These are phyloP conservation scores for Rugalucina vietnamica DNA, from an alignment of 2,888 invertebrate species.

Conservation along the genomic window DNA sequence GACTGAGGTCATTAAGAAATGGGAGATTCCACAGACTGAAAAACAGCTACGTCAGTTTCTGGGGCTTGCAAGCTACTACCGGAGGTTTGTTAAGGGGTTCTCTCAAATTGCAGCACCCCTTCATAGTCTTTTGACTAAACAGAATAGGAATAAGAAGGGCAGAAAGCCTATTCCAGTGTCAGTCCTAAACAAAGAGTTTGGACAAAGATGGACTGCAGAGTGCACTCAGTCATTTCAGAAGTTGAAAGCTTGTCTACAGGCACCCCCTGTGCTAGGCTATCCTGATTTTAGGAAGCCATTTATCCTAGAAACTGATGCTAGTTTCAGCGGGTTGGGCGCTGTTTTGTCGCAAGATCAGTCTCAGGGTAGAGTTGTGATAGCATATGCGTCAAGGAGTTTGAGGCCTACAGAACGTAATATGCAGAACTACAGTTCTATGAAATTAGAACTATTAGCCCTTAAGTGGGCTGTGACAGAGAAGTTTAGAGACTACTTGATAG, in stretches of 20 bases:
- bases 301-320: background rate
- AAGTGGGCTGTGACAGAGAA: background rate
- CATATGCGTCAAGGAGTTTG: background rate
- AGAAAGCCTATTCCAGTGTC: background rate
- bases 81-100: background rate
- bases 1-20: constrained; percentile 41
- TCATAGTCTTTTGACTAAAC: background rate
- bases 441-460: background rate
- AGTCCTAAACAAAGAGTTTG: background rate
- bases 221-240: constrained; percentile 41
- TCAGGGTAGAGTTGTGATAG: background rate
- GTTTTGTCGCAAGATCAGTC: background rate
- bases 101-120: background rate
- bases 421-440: background rate
- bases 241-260: constrained; percentile 41
- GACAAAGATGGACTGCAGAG: constrained; percentile 27
- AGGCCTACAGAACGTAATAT: background rate
- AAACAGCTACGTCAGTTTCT: background rate
- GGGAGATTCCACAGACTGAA: constrained; percentile 19
- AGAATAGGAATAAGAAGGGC: background rate
- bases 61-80: background rate
- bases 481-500: background rate
- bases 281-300: constrained; percentile 55
- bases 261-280: constrained; percentile 54
- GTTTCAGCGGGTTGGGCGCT: background rate